Conservation (phyloP, 2,888 invertebrate species). For the Cyaniris semiargus region DNA sequence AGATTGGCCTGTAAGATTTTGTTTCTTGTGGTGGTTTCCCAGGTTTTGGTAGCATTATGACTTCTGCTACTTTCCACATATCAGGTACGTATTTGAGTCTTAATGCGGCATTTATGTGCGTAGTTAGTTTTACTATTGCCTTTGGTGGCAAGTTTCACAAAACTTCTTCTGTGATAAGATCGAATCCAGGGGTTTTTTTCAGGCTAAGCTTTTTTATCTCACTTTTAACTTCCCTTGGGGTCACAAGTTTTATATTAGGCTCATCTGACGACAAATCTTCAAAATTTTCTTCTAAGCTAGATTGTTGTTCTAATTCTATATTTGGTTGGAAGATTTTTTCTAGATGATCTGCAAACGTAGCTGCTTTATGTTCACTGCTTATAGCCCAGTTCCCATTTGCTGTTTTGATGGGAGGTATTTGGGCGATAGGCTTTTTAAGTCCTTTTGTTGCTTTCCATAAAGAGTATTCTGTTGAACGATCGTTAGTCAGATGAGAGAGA, state of each 20-base stretch:
- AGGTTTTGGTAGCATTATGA: too few relatives aligned
- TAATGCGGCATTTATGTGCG: neutral
- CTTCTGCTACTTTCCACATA: too few relatives aligned
- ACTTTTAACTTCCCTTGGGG: neutral
- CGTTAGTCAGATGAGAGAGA: neutral
- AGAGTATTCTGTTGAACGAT: too few relatives aligned
- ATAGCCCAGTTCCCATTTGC: neutral
- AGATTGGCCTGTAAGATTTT: neutral
- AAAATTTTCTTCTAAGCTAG: neutral
- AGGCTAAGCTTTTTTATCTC: neutral
- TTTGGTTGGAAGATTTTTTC: neutral
- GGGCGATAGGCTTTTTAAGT: neutral
- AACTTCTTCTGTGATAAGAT: neutral
- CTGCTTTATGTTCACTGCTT: neutral
- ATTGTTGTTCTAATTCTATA: neutral
- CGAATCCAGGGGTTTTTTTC: neutral
- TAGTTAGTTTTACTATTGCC: neutral
- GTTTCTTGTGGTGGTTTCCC: neutral
- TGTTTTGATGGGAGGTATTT: constrained; percentile 4
- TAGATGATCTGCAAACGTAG: neutral
- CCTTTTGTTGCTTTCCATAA: too few relatives aligned
- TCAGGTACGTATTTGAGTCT: too few relatives aligned
- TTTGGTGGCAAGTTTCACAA: neutral
- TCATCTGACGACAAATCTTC: neutral
- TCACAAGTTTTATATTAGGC: neutral